A percentile compares a stretch with the other conserved stretches of the same genome.
phyloP scores from a whole-genome alignment of 2,113 vertebrate species.

The Struthidea cinerea region DNA sequence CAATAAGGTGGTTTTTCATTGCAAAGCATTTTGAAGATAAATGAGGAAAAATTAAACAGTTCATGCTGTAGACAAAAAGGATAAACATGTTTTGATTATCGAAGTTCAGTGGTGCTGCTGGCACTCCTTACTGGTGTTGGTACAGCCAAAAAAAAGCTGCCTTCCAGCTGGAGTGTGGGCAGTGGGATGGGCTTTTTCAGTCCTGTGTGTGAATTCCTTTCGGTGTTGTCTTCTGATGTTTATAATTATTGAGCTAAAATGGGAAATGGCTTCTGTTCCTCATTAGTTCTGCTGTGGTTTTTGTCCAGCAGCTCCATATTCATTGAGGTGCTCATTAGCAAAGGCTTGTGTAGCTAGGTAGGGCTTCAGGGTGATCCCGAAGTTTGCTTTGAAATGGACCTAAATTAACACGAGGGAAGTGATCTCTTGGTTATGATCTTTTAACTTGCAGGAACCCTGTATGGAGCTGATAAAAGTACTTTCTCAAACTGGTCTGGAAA shows the following conservation, averaged over 20 bases:
- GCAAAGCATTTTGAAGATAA: background rate
- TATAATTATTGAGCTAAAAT: background rate
- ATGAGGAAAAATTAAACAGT: background rate
- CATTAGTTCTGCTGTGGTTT: background rate
- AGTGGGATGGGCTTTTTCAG: background rate
- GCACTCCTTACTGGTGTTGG: background rate
- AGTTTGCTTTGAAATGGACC: background rate
- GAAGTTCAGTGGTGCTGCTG: background rate
- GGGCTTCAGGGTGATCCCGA: background rate
- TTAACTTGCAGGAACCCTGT: background rate
- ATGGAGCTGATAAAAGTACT: background rate
- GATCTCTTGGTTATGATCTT: background rate
- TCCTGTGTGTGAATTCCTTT: background rate
- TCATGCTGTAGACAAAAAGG: background rate
- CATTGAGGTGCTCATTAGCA: background rate
- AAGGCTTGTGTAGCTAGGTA: background rate
- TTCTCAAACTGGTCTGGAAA: background rate
- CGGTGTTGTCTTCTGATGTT: background rate
- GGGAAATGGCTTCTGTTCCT: background rate
- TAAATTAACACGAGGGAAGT: background rate
- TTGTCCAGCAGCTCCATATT: background rate
- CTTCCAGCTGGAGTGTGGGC: background rate
- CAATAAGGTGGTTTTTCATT: background rate
- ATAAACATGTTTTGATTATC: background rate
- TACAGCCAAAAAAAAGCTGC: background rate